A percentile compares a stretch with the other conserved stretches of the same genome.
Conservation (phyloP, 2,113 vertebrate genomes). For the Haplochromis vanheusdeni region DNA sequence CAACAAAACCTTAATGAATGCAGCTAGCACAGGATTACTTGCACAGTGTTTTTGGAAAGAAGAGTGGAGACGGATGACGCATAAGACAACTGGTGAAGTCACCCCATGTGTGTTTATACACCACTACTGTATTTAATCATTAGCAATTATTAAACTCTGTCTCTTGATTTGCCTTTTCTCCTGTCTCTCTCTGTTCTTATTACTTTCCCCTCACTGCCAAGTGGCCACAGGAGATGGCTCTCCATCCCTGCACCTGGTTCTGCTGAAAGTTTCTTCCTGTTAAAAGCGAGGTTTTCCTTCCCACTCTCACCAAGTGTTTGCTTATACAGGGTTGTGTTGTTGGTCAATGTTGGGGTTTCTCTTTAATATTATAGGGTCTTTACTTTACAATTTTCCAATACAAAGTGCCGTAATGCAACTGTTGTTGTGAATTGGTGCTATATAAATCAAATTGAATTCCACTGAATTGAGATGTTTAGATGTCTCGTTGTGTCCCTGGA, state of each 20-base stretch:
- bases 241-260: neutral
- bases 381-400: neutral
- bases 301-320: neutral
- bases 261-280: neutral
- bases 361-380: neutral
- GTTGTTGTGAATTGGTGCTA: neutral
- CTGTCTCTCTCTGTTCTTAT: neutral
- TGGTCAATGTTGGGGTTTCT: neutral
- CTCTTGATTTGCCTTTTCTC: neutral
- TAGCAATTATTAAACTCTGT: neutral
- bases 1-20: neutral
- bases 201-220: neutral
- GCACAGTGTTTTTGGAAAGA: neutral
- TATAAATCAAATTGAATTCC: neutral
- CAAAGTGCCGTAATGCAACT: neutral
- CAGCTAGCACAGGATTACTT: neutral
- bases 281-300: neutral
- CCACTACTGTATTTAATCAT: neutral
- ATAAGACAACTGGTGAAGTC: neutral
- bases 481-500: neutral
- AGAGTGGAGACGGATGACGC: neutral
- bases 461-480: neutral
- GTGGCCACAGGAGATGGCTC: neutral
- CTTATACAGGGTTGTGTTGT: neutral
- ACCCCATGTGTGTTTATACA: neutral